phyloP scores from a whole-genome alignment of 1,140 invertebrate genomes.

The Pissodes strobi region DNA sequence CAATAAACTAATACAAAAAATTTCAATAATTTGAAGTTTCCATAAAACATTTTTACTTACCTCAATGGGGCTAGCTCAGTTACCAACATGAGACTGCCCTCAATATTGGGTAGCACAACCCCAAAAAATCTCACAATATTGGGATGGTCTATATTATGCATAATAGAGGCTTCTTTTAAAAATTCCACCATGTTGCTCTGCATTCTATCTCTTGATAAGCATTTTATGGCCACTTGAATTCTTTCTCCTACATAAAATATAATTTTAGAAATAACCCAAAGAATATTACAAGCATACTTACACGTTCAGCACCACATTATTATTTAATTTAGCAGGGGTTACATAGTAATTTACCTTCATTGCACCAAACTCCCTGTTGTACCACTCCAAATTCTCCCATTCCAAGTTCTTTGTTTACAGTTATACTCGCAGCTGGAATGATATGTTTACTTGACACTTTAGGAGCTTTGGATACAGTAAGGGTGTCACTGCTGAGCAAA shows the following conservation, averaged over 20 bases:
- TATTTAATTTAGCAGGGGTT: too few relatives aligned
- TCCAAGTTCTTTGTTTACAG: slow-evolving; percentile 92
- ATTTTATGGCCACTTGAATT: slow-evolving; percentile 97
- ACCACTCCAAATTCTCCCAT: slow-evolving; percentile 97
- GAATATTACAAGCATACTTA: too few relatives aligned
- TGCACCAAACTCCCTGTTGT: slow-evolving; percentile 98
- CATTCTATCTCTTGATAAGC: slow-evolving; percentile 90
- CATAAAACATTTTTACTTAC: slow-evolving; percentile 1
- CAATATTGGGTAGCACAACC: slow-evolving; percentile 86
- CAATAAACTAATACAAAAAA: too few relatives aligned
- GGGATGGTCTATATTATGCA: slow-evolving; percentile 96
- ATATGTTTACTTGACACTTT: slow-evolving; percentile 90
- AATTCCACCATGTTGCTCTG: slow-evolving; percentile 96
- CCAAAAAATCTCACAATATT: slow-evolving; percentile 97
- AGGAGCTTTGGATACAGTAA: slow-evolving; percentile 46
- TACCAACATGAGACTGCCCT: slow-evolving; percentile 89
- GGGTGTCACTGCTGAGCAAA: slow-evolving; percentile 42
- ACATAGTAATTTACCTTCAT: too few relatives aligned
- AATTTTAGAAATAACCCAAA: slow-evolving; percentile 14
- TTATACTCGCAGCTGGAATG: slow-evolving; percentile 91
- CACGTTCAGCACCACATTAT: too few relatives aligned
- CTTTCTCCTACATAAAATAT: slow-evolving; percentile 55
- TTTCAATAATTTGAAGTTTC: too few relatives aligned
- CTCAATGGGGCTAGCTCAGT: slow-evolving; percentile 87
- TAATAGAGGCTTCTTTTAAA: slow-evolving; percentile 96